Evolutionary conservation across 2,113 vertebrate genomes (phyloP).

Genomic region (Anolis sagrei): DNA sequence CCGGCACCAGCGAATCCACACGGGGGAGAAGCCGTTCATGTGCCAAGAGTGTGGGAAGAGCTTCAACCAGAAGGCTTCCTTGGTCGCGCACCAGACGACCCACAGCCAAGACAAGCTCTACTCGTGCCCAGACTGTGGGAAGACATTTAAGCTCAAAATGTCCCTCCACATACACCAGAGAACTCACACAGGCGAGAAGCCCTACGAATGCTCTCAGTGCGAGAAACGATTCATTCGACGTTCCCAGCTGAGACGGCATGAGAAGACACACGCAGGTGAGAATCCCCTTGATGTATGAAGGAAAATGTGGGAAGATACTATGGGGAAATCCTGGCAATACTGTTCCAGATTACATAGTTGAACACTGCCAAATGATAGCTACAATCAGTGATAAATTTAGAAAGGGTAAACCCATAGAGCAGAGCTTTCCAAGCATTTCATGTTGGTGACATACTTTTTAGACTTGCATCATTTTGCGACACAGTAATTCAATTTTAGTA

Average conservation of each 20-base stretch:
- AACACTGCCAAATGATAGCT: too few relatives aligned
- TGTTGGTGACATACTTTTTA: too few relatives aligned
- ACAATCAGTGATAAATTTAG: too few relatives aligned
- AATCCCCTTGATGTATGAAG: neutral
- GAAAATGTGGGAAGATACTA: neutral
- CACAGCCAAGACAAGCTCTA: slow-evolving; percentile 21
- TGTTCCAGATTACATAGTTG: too few relatives aligned
- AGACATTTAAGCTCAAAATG: slow-evolving; percentile 25
- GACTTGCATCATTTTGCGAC: too few relatives aligned
- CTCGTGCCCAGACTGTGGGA: slow-evolving; percentile 1
- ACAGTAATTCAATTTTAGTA: too few relatives aligned
- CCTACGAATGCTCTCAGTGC: slow-evolving; percentile 34
- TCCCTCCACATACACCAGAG: slow-evolving; percentile 39
- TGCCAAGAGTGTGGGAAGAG: slow-evolving; percentile 32
- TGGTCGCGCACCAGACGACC: slow-evolving; percentile 16
- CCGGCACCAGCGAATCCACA: slow-evolving; percentile 32
- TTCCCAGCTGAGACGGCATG: slow-evolving; percentile 29
- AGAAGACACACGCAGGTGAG: slow-evolving; percentile 34
- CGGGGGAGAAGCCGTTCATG: slow-evolving; percentile 28
- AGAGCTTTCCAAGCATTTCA: too few relatives aligned
- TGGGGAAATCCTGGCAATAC: too few relatives aligned
- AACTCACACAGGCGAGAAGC: slow-evolving; percentile 42
- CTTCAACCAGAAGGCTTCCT: slow-evolving; percentile 29
- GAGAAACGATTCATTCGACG: slow-evolving; percentile 31
- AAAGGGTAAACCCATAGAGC: too few relatives aligned